Conservation (phyloP, 2,113 vertebrate genomes). For the Strix aluco region DNA sequence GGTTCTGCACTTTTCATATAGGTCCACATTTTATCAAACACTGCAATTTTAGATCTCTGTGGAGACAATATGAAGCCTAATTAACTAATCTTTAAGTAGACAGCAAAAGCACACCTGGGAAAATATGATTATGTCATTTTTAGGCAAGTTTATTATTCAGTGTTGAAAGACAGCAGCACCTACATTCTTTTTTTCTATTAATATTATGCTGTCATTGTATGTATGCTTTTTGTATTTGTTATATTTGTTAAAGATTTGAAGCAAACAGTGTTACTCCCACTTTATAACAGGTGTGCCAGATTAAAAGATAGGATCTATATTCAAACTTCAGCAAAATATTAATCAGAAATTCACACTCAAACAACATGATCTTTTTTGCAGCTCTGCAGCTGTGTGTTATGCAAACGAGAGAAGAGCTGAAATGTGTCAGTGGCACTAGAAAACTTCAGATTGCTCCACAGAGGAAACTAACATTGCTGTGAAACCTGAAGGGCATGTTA, state of each 20-base stretch:
- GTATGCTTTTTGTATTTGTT: not conserved
- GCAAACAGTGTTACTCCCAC: not conserved
- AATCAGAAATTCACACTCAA: not conserved
- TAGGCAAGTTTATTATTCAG: not conserved
- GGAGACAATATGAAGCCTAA: slow-evolving; percentile 49
- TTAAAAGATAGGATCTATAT: not conserved
- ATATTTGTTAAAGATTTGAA: not conserved
- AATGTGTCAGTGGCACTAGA: not conserved
- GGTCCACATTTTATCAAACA: slow-evolving; percentile 99
- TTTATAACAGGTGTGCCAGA: slow-evolving; percentile 23
- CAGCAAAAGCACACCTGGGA: slow-evolving; percentile 15
- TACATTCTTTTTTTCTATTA: not conserved
- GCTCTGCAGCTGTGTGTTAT: not conserved
- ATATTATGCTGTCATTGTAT: not conserved
- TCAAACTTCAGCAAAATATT: not conserved
- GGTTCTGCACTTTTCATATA: slow-evolving; percentile 99
- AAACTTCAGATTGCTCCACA: slow-evolving; percentile 66
- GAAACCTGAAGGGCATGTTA: slow-evolving; percentile 38
- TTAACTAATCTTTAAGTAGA: slow-evolving; percentile 43
- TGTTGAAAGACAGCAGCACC: not conserved
- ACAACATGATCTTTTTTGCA: not conserved
- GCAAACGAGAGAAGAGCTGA: not conserved
- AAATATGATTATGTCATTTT: not conserved
- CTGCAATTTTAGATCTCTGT: slow-evolving; percentile 99
- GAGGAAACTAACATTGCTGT: slow-evolving; percentile 59